Evolutionary conservation across 2,113 vertebrate genomes (phyloP).

Genomic region (Pantherophis guttatus): DNA sequence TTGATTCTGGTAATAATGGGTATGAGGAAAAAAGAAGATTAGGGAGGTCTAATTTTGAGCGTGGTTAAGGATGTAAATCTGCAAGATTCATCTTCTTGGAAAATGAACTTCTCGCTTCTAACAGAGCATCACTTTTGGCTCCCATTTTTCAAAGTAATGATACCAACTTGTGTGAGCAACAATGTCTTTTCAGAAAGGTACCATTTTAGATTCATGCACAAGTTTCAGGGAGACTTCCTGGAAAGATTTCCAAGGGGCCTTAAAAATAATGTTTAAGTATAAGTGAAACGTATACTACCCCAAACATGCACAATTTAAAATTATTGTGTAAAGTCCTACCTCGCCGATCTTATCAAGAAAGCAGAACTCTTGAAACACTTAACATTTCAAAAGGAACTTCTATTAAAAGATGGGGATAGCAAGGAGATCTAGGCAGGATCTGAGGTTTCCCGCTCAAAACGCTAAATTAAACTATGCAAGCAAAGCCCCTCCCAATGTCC

Average conservation of each 20-base stretch:
- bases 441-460: too few relatives aligned
- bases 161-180: background rate
- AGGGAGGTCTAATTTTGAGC: background rate
- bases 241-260: background rate
- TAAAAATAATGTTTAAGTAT: background rate
- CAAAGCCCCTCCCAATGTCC: too few relatives aligned
- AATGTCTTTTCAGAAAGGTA: background rate
- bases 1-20: background rate
- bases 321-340: background rate
- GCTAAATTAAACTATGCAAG: too few relatives aligned
- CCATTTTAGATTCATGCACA: background rate
- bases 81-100: background rate
- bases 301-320: background rate
- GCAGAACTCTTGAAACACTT: too few relatives aligned
- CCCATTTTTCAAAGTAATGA: background rate
- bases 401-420: too few relatives aligned
- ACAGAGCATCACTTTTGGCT: background rate
- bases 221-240: background rate
- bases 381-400: too few relatives aligned
- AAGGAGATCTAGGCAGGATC: too few relatives aligned
- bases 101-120: background rate
- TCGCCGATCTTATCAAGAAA: too few relatives aligned
- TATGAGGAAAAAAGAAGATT: background rate
- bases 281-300: background rate
- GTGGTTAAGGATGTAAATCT: background rate